A percentile compares a stretch with the other conserved stretches of the same genome.
These are phyloP conservation scores for Ditula angustiorana DNA, from an alignment of 2,888 invertebrate genomes.

Conservation along the genomic window DNA sequence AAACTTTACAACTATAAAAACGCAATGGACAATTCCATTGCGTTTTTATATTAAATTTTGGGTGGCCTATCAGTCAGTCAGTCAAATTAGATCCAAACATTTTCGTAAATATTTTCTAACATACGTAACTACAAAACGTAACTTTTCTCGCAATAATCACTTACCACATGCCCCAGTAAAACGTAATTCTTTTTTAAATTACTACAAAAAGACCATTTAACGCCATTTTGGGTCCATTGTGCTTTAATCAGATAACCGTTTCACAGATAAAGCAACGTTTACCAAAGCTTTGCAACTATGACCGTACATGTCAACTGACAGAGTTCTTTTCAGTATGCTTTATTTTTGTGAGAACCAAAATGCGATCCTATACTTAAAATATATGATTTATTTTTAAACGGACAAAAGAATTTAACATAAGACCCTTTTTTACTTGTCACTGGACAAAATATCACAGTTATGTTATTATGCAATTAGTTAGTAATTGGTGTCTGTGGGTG, in stretches of 20 bases:
- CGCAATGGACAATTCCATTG: no score
- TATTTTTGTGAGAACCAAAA: neutral
- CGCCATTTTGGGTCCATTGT: neutral
- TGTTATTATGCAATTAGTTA: conserved; percentile 19
- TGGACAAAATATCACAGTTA: neutral
- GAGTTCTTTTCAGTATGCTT: neutral
- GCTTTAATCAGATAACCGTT: conserved; percentile 12
- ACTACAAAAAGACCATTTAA: neutral
- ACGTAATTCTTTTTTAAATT: neutral
- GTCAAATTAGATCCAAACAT: no score
- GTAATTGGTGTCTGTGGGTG: conserved; percentile 27
- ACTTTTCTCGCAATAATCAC: no score
- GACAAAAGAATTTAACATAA: neutral
- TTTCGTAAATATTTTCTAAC: no score
- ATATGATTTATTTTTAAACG: neutral
- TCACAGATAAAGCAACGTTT: neutral
- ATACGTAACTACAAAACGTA: no score
- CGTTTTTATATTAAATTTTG: no score
- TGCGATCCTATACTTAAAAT: neutral
- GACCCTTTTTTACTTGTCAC: neutral
- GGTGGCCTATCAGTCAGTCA: no score
- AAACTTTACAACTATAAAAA: no score
- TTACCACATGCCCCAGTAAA: neutral
- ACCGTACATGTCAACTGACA: neutral
- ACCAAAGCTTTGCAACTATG: neutral